Evolutionary conservation across 2,797 vertebrate species (phyloP).

Genomic region (Melanotaenia boesemani): DNA sequence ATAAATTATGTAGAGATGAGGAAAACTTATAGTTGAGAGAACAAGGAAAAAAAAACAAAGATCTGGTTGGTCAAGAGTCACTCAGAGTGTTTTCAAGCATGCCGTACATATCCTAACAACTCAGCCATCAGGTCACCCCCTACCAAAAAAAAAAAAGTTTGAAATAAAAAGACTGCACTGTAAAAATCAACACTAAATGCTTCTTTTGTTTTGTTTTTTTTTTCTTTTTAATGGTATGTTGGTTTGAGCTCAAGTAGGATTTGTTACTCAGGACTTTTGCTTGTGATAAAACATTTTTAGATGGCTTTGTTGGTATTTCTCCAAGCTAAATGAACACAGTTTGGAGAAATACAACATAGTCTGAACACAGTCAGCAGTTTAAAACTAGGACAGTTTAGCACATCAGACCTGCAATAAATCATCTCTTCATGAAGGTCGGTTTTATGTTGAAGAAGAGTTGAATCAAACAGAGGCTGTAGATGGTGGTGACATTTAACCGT

Average conservation of each 20-base stretch:
- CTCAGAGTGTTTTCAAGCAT: not conserved
- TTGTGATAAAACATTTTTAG: not conserved
- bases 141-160: too few species aligned
- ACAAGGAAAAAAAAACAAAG: too few species aligned
- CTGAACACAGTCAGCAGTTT: not conserved
- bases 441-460: not conserved
- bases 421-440: not conserved
- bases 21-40: not conserved
- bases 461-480: not conserved
- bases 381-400: not conserved
- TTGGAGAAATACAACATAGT: too few species aligned
- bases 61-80: too few species aligned
- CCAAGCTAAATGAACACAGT: not conserved
- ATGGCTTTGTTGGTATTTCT: not conserved
- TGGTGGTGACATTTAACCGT: not conserved
- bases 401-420: constrained; percentile 3
- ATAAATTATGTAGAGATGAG: not conserved
- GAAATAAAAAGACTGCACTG: too few species aligned
- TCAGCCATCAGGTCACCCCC: not conserved
- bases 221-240: not conserved
- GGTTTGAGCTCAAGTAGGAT: not conserved
- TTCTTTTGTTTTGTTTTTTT: not conserved
- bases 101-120: not conserved
- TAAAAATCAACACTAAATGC: too few species aligned
- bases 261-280: not conserved